phyloP scores from a whole-genome alignment of 2,113 vertebrate genomes.

The Chionis minor region DNA sequence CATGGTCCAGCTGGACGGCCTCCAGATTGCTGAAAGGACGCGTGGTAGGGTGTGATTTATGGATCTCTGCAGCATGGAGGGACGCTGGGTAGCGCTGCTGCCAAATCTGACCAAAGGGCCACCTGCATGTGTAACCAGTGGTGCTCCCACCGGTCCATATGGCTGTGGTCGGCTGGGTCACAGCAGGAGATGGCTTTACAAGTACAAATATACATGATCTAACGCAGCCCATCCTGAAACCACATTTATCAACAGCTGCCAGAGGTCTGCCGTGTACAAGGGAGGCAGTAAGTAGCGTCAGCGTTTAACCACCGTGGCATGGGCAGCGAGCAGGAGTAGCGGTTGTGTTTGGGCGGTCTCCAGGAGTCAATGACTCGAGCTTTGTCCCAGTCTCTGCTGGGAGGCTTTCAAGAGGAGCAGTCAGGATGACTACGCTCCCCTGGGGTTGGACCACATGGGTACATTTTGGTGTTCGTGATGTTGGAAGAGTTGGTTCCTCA shows the following conservation, averaged over 20 bases:
- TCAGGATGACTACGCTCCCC: rapidly evolving
- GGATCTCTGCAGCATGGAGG: not conserved
- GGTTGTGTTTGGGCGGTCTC: not conserved
- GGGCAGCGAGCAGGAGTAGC: not conserved
- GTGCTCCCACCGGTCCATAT: not conserved
- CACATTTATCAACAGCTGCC: not conserved
- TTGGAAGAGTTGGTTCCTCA: not conserved
- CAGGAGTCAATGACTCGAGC: not conserved
- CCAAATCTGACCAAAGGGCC: not conserved
- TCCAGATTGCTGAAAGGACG: not conserved
- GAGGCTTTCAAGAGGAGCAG: not conserved
- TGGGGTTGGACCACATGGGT: not conserved
- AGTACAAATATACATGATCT: not conserved
- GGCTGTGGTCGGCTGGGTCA: not conserved
- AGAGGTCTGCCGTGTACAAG: not conserved
- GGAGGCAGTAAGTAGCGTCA: not conserved
- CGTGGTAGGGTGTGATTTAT: not conserved
- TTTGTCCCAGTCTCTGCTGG: not conserved
- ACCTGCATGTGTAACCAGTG: not conserved
- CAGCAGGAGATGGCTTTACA: not conserved
- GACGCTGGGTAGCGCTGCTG: not conserved
- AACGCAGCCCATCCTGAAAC: not conserved
- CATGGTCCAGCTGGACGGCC: rapidly evolving
- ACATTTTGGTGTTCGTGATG: rapidly evolving
- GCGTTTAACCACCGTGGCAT: not conserved